Conservation (phyloP, 2,888 invertebrate genomes). For the Campoletis raptor region DNA sequence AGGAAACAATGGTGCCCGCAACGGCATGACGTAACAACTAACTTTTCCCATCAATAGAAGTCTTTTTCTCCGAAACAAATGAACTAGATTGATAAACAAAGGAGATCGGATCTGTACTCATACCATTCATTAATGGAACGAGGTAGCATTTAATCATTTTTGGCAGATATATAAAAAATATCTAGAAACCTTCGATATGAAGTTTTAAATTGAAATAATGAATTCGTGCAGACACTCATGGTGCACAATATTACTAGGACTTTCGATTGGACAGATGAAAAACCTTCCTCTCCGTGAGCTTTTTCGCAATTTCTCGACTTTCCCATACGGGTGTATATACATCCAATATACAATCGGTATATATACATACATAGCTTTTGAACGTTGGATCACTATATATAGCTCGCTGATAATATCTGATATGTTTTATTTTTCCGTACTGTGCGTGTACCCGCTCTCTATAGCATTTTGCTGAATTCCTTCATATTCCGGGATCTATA, state of each 20-base stretch:
- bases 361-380: background rate
- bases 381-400: background rate
- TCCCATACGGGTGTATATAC: conserved; percentile 1
- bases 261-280: conserved; percentile 14
- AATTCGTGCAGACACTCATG: conserved; percentile 1
- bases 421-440: conserved; percentile 50
- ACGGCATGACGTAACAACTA: conserved; percentile 14
- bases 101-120: background rate
- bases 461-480: conserved; percentile 10
- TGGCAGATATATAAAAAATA: background rate
- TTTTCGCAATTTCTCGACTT: conserved; percentile 32
- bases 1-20: conserved; percentile 1
- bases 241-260: conserved; percentile 1
- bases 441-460: background rate
- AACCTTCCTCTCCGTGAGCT: background rate
- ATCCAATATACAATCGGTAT: background rate
- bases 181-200: background rate
- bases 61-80: conserved; percentile 16
- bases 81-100: background rate
- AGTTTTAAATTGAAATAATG: conserved; percentile 15
- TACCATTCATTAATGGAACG: conserved; percentile 17
- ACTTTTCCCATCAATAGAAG: background rate
- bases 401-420: conserved; percentile 35
- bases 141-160: background rate
- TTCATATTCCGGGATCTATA: conserved; percentile 39